phyloP scores from a whole-genome alignment of 2,113 vertebrate genomes.

The Muntiacus reevesi region DNA sequence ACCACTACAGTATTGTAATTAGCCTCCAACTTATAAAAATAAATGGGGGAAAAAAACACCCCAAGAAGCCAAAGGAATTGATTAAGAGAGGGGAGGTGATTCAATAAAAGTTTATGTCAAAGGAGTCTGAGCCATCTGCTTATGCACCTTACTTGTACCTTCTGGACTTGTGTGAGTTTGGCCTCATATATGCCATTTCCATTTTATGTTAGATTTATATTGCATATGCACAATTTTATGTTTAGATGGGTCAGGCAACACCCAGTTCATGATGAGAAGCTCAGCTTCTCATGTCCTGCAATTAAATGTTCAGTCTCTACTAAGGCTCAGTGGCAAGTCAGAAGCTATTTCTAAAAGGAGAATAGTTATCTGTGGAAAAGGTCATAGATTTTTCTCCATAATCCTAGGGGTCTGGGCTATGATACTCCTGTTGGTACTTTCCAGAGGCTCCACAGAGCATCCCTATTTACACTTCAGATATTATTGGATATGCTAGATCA shows the following conservation, averaged over 20 bases:
- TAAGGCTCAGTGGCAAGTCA: not conserved
- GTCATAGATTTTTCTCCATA: not conserved
- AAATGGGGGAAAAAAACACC: not conserved
- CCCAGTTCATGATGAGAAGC: not conserved
- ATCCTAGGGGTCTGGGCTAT: not conserved
- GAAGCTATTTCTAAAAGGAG: not conserved
- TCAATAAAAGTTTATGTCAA: not conserved
- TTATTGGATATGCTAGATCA: not conserved
- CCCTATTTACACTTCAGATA: not conserved
- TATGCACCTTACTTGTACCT: not conserved
- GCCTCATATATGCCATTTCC: not conserved
- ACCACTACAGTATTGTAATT: no score
- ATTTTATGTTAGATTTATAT: not conserved
- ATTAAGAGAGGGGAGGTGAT: not conserved
- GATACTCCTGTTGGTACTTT: not conserved
- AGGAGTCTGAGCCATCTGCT: not conserved
- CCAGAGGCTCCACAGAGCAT: not conserved
- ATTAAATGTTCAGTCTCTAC: not conserved
- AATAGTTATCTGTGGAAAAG: not conserved
- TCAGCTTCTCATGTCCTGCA: not conserved
- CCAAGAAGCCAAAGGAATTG: not conserved
- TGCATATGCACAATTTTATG: no score
- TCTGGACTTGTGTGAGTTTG: not conserved
- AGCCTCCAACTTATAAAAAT: no score
- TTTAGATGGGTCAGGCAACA: not conserved